Evolutionary conservation across 2,888 invertebrate species (phyloP).

Genomic region (Asteroscopus sphinx): DNA sequence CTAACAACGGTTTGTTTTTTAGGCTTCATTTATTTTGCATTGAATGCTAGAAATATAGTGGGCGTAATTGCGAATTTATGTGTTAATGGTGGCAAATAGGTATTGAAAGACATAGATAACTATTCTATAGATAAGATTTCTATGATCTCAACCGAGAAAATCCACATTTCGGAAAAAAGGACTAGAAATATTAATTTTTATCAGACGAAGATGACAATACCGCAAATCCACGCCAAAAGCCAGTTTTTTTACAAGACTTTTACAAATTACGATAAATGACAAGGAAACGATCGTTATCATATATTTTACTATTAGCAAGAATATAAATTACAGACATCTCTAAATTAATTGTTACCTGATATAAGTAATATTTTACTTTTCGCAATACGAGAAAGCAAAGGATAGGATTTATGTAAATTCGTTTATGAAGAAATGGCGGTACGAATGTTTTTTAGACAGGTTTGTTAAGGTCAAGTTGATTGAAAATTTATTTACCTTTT

Average conservation of each 20-base stretch:
- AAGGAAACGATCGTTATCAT: constrained; percentile 4
- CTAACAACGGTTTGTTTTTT: too few species aligned
- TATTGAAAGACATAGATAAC: too few species aligned
- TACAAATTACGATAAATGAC: constrained; percentile 19
- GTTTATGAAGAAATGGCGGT: constrained; percentile 2
- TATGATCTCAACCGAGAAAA: too few species aligned
- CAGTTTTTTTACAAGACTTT: constrained; percentile 17
- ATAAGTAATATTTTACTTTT: constrained; percentile 19
- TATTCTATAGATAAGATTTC: too few species aligned
- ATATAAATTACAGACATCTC: constrained; percentile 24
- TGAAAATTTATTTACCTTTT: not conserved
- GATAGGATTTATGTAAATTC: constrained; percentile 39
- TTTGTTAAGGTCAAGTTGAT: constrained; percentile 34
- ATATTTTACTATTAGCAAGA: constrained; percentile 3
- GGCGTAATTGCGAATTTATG: too few species aligned
- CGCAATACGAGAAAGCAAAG: constrained; percentile 38
- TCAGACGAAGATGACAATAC: too few species aligned
- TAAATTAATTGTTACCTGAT: constrained; percentile 44
- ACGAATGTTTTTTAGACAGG: constrained; percentile 17
- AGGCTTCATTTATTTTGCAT: too few species aligned
- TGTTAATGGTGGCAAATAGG: too few species aligned
- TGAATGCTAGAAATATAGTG: too few species aligned
- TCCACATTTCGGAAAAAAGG: too few species aligned
- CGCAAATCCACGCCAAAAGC: constrained; percentile 7
- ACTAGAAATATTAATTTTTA: too few species aligned